Conservation (phyloP, 2,888 invertebrate species). For the Timandra comae region DNA sequence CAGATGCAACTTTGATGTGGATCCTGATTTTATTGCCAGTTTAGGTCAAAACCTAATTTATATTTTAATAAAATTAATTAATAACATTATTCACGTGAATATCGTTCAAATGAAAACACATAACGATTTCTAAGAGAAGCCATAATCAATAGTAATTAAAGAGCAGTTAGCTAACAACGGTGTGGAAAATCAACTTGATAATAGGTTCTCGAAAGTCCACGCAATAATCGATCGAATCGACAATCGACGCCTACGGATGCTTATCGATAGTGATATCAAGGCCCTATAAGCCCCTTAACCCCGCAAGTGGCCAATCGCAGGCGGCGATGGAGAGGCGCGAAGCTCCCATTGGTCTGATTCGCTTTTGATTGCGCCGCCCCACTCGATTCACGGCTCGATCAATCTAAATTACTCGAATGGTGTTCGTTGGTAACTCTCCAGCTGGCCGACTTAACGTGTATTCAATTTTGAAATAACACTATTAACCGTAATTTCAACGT, state of each 20-base stretch:
- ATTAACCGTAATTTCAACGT: constrained; percentile 12
- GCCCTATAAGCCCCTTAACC: constrained; percentile 63
- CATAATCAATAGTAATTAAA: too few species aligned
- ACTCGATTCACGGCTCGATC: constrained; percentile 67
- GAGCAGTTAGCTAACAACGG: too few species aligned
- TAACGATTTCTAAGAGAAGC: not conserved
- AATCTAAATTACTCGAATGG: constrained; percentile 64
- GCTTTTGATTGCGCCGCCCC: constrained; percentile 74
- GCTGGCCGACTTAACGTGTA: constrained; percentile 33
- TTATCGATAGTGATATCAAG: constrained; percentile 72
- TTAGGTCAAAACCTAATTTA: constrained; percentile 33
- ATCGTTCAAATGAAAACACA: not conserved
- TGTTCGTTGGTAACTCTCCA: constrained; percentile 50
- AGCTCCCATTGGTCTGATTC: constrained; percentile 66
- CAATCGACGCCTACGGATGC: constrained; percentile 59
- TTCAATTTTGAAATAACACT: constrained; percentile 34
- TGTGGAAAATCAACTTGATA: too few species aligned
- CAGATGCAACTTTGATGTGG: constrained; percentile 55
- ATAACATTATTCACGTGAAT: not conserved
- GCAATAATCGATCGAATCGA: constrained; percentile 67
- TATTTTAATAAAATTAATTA: too few species aligned
- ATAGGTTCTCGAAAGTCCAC: too few species aligned
- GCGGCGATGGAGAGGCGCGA: constrained; percentile 35
- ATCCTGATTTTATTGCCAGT: constrained; percentile 45
- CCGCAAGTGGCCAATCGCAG: constrained; percentile 56